Percentiles rank a stretch among this genome's conserved stretches.
phyloP scores from a whole-genome alignment of 1,140 invertebrate species.

The Trialeurodes vaporariorum region DNA sequence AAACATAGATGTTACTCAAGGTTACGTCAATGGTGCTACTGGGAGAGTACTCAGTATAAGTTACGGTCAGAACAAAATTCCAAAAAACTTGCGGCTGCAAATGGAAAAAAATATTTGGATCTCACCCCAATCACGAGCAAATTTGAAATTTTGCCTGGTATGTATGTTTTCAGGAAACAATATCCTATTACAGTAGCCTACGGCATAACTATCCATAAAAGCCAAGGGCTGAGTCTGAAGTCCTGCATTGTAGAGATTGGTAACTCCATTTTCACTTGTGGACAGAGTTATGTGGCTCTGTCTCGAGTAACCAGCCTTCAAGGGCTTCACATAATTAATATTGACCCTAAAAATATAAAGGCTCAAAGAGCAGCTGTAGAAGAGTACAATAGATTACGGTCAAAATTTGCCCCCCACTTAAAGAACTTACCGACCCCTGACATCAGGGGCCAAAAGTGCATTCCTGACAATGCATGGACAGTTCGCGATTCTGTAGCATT shows the following conservation, averaged over 20 bases:
- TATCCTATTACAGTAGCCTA: conserved; percentile 33
- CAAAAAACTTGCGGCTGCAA: conserved; percentile 17
- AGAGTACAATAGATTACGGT: too few species aligned
- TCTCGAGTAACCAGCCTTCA: conserved; percentile 29
- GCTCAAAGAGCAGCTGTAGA: too few species aligned
- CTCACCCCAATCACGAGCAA: conserved; percentile 25
- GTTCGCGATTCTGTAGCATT: too few species aligned
- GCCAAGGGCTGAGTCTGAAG: conserved; percentile 32
- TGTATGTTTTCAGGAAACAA: conserved; percentile 29
- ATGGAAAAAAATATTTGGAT: conserved; percentile 16
- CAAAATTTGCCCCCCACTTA: too few species aligned
- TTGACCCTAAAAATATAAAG: conserved; percentile 12
- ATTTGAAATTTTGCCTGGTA: conserved; percentile 29
- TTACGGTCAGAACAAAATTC: conserved; percentile 8
- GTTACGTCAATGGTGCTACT: conserved; percentile 28
- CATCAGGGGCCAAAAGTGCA: too few species aligned
- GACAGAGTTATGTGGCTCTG: conserved; percentile 33
- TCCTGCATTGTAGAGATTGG: conserved; percentile 28
- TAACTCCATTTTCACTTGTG: conserved; percentile 28
- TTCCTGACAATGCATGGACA: too few species aligned
- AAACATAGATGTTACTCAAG: conserved; percentile 29
- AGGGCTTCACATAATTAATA: conserved; percentile 18
- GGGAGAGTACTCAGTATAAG: conserved; percentile 19
- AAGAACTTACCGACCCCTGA: too few species aligned
- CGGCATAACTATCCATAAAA: conserved; percentile 34